phyloP scores from a whole-genome alignment of 2,888 invertebrate genomes.

The Rhogogaster chlorosoma region DNA sequence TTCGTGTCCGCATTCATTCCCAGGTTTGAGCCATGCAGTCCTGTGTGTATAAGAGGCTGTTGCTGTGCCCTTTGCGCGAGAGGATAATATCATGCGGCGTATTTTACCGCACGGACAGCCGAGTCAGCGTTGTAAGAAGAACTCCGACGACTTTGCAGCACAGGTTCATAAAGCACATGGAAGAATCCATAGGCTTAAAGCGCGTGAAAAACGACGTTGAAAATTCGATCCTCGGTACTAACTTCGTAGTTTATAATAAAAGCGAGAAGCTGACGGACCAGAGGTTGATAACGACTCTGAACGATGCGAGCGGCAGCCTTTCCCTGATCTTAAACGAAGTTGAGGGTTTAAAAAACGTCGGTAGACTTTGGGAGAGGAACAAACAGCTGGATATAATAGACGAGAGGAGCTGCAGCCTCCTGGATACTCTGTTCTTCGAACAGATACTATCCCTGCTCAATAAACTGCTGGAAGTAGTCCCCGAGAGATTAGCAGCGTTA shows the following conservation, averaged over 20 bases:
- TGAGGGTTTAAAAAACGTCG: neutral
- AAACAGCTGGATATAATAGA: conserved; percentile 33
- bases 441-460: conserved; percentile 56
- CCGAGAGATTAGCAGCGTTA: neutral
- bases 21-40: neutral
- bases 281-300: neutral
- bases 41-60: neutral
- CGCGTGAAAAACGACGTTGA: neutral
- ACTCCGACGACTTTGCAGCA: neutral
- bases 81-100: neutral
- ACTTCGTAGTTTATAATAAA: neutral
- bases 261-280: neutral
- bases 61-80: neutral
- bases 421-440: conserved; percentile 48
- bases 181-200: neutral
- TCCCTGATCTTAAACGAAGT: neutral
- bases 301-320: neutral
- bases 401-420: conserved; percentile 48
- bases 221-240: neutral
- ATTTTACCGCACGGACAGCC: neutral
- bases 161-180: neutral
- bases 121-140: neutral
- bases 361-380: neutral
- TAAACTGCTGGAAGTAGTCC: conserved; percentile 47
- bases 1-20: neutral